These are phyloP conservation scores for Campoletis sonorensis DNA, from an alignment of 1,140 invertebrate genomes.

Conservation along the genomic window DNA sequence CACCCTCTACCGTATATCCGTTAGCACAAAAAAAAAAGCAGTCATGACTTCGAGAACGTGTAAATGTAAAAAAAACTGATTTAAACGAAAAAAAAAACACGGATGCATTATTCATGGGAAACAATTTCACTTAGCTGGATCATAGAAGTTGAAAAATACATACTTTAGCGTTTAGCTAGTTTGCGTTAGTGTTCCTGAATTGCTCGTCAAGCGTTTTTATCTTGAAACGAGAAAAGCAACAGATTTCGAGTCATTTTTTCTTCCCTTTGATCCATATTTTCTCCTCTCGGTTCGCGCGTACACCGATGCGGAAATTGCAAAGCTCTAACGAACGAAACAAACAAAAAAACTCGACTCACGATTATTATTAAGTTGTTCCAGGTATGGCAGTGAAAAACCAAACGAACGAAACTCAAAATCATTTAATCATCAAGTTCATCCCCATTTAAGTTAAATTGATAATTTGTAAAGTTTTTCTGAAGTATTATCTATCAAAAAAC, in stretches of 20 bases:
- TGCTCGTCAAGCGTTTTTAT: conserved; percentile 60
- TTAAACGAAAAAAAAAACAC: background rate
- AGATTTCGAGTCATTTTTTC: background rate
- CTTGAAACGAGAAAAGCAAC: conserved; percentile 30
- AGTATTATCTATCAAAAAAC: conserved; percentile 60
- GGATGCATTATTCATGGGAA: background rate
- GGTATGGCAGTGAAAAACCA: conserved; percentile 28
- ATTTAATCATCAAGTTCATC: conserved; percentile 61
- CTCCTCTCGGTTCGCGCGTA: conserved; percentile 18
- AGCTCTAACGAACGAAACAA: background rate
- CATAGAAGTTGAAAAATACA: background rate
- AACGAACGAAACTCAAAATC: conserved; percentile 51
- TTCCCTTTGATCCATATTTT: background rate
- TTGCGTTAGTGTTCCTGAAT: conserved; percentile 36
- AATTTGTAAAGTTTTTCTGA: conserved; percentile 64
- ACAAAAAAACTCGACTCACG: conserved; percentile 20
- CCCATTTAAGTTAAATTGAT: conserved; percentile 62
- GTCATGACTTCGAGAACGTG: background rate
- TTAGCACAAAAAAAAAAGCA: background rate
- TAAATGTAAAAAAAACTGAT: background rate
- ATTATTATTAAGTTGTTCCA: conserved; percentile 34
- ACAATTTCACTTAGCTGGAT: background rate
- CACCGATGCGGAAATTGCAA: background rate
- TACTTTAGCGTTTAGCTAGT: background rate
- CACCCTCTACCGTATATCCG: background rate